Evolutionary conservation across 2,797 vertebrate genomes (phyloP).

Genomic region (Tauraco hartlaubi): DNA sequence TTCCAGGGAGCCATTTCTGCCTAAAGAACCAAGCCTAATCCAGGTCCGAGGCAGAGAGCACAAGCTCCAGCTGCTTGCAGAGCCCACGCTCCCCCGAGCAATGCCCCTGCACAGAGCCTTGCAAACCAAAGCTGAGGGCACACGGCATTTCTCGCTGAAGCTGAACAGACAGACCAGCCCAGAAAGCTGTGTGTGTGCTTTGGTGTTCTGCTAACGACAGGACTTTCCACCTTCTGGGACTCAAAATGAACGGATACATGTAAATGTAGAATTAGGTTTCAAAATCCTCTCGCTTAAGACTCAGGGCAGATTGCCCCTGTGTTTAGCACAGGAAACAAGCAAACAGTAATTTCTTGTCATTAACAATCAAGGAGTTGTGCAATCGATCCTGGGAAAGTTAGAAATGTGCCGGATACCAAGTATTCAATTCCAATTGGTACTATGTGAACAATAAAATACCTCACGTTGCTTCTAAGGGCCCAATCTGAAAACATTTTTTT

Average conservation of each 20-base stretch:
- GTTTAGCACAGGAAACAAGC: neutral
- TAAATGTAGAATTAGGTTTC: neutral
- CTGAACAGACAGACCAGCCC: neutral
- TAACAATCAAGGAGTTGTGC: neutral
- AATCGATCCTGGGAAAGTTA: neutral
- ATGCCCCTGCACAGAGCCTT: neutral
- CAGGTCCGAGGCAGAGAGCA: neutral
- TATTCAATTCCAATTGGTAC: neutral
- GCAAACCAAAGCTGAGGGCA: neutral
- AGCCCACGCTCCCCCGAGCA: accelerated
- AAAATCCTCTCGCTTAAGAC: neutral
- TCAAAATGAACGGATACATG: neutral
- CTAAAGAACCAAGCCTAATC: neutral
- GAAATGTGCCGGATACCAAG: neutral
- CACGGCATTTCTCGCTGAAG: neutral
- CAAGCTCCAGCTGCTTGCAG: neutral
- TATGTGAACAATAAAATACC: neutral
- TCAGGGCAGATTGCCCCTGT: neutral
- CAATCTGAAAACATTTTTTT: neutral
- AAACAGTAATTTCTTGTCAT: neutral
- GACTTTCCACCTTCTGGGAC: neutral
- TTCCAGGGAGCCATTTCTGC: neutral
- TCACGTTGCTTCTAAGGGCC: neutral
- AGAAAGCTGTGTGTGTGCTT: neutral
- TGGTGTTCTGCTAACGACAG: neutral